These are phyloP conservation scores for Anastatus disparis DNA, from an alignment of 1,140 invertebrate genomes.

Conservation along the genomic window DNA sequence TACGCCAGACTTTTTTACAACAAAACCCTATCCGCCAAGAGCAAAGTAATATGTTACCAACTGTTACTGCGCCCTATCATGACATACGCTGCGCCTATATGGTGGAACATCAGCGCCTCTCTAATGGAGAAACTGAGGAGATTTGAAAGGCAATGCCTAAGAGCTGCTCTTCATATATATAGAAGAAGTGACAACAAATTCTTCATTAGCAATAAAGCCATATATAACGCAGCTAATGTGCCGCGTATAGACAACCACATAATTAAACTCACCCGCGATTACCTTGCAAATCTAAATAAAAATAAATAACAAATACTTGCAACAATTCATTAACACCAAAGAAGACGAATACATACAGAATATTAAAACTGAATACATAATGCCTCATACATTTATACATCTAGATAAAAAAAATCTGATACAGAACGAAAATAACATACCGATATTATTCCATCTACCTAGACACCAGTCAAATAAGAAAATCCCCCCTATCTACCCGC, in stretches of 20 bases:
- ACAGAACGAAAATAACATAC: background rate
- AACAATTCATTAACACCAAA: too few species aligned
- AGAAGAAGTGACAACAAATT: background rate
- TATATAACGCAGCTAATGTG: background rate
- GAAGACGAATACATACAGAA: background rate
- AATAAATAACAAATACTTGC: too few species aligned
- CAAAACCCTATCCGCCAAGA: slow-evolving; percentile 14
- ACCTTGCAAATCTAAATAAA: background rate
- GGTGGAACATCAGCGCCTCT: slow-evolving; percentile 27
- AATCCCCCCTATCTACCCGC: too few species aligned
- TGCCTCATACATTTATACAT: background rate
- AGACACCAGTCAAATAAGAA: slow-evolving; percentile 1
- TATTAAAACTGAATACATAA: background rate
- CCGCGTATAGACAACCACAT: background rate
- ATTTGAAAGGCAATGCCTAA: slow-evolving; percentile 25
- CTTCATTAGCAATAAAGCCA: background rate
- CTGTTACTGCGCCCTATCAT: slow-evolving; percentile 38
- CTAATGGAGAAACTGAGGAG: slow-evolving; percentile 37
- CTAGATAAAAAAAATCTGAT: background rate
- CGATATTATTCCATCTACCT: background rate
- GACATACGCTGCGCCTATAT: slow-evolving; percentile 35
- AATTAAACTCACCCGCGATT: background rate
- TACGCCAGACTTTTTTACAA: slow-evolving; percentile 32
- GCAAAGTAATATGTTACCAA: slow-evolving; percentile 40
- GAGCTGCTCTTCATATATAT: background rate